phyloP scores from a whole-genome alignment of 2,113 vertebrate genomes.

The Brachirus orientalis region DNA sequence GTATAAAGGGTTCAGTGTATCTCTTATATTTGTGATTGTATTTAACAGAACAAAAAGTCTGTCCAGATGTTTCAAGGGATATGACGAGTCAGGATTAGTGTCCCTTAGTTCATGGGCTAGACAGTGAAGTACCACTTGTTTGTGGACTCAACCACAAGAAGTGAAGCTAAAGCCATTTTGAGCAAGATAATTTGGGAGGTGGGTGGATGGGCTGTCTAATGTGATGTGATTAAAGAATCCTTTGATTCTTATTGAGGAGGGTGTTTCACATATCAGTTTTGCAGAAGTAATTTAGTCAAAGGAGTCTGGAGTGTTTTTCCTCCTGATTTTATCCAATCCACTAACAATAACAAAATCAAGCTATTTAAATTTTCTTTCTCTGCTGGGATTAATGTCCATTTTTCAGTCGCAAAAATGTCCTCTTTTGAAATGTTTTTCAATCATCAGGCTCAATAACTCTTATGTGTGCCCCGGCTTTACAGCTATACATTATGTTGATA shows the following conservation, averaged over 20 bases:
- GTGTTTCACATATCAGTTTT: background rate
- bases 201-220: background rate
- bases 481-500: background rate
- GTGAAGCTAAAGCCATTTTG: no score
- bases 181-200: no score
- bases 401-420: background rate
- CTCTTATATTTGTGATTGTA: no score
- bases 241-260: background rate
- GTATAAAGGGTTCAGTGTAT: background rate
- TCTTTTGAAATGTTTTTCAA: background rate
- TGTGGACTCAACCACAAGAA: no score
- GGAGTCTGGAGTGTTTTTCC: background rate
- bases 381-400: background rate
- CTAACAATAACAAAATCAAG: background rate
- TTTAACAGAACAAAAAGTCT: no score
- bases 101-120: no score
- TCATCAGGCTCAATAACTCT: background rate
- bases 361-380: background rate
- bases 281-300: background rate
- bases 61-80: no score
- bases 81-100: no score
- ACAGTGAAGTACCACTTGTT: no score
- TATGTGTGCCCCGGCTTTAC: background rate
- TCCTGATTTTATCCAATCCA: background rate
- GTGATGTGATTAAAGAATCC: background rate